Evolutionary conservation across 2,113 vertebrate species (phyloP), one percentile per base, ranked within the genome.

Genomic region (Mohoua ochrocephala): DNA sequence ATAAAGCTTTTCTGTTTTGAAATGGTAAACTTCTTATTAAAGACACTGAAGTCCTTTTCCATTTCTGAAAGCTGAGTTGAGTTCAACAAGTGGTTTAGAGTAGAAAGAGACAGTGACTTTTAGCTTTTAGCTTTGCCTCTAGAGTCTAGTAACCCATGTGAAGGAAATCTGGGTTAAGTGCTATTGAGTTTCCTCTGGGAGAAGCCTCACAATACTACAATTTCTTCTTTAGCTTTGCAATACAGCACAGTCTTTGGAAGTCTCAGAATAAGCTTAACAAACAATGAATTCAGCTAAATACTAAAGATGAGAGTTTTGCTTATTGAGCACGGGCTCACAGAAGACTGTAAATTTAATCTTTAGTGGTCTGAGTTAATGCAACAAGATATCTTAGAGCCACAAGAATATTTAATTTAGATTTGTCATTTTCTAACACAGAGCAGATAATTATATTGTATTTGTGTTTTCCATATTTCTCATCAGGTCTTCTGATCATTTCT

Each of bases 111-210:
- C 17, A 44, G 26, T 5, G 10, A 33, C 77, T 81, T 90, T 54
- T 78, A 42, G 8, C 77, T 85, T 91, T 88, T 78, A 56, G 7
- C 16, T 93, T 82, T 78, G 15, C 87, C 69, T 95, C 87, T 50
- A 45, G 80, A 33, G 45, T 28, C 27, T 82, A 45, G 60, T 93
- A 92, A 87, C 7, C 52, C 10, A 19, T 7, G n/a, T 56, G 7
- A 49, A 92, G 44, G 45, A 96, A 96, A 94, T 80, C 69, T 80
- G 39, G 45, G 39, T 93, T 86, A 91, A 95, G 73, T 56, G 37
- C 74, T 70, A 13, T 13, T 47, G 27, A 60, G 37, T n/a, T 71
- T 89, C 73, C 54, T 79, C 75, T 84, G 71, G 31, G 67, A 92
- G 39, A 82, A 84, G 18, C 11, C 22, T 82, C 61, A 71, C 14